Evolutionary conservation across 2,888 invertebrate genomes (phyloP).

Genomic region (Lucinisca nassula): DNA sequence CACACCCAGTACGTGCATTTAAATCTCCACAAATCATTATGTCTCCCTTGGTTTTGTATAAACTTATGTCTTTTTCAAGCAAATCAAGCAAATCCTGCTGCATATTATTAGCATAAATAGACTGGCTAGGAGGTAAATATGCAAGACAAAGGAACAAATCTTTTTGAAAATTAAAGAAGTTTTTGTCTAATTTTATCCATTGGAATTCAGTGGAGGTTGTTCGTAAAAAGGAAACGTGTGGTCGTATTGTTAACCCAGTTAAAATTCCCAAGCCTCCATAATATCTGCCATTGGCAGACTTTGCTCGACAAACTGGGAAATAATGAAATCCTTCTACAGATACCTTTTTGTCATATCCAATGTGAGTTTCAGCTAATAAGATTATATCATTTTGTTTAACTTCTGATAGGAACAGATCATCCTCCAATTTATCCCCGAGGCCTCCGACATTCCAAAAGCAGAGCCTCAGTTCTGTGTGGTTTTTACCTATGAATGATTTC

Average conservation of each 20-base stretch:
- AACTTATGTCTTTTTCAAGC: neutral
- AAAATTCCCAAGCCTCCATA: conserved; percentile 23
- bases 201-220: neutral
- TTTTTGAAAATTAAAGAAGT: conserved; percentile 14
- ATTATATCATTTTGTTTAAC: conserved; percentile 16
- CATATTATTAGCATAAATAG: conserved; percentile 8
- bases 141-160: conserved; percentile 34
- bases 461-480: neutral
- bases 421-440: conserved; percentile 3
- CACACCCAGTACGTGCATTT: neutral
- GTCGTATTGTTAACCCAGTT: neutral
- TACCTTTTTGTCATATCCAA: conserved; percentile 1
- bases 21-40: neutral
- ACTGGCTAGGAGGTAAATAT: conserved; percentile 18
- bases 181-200: conserved; percentile 35
- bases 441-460: conserved; percentile 26
- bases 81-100: neutral
- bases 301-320: conserved; percentile 23
- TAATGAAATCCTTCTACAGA: conserved; percentile 24
- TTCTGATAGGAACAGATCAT: conserved; percentile 10
- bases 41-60: neutral
- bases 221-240: neutral
- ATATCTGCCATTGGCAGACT: conserved; percentile 31
- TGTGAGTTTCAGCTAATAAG: conserved; percentile 28
- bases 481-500: neutral